A percentile compares a stretch with the other conserved stretches of the same genome.
Evolutionary conservation across 2,113 vertebrate genomes (phyloP).

Genomic region (Oryzias javanicus): DNA sequence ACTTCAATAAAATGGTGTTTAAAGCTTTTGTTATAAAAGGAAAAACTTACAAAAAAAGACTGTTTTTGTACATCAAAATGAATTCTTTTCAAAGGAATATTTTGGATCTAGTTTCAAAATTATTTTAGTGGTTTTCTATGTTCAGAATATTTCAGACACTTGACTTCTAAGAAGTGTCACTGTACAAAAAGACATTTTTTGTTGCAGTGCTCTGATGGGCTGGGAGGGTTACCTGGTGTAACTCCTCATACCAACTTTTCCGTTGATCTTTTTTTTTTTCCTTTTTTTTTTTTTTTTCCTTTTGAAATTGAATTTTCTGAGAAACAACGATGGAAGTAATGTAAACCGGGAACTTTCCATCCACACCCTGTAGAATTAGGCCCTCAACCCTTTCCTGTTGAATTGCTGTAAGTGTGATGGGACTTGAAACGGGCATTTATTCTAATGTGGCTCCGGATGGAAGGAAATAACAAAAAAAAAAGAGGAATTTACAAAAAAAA

Average conservation of each 20-base stretch:
- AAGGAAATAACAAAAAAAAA: slow-evolving; percentile 65
- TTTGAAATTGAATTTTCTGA: slow-evolving; percentile 80
- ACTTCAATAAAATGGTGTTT: slow-evolving; percentile 88
- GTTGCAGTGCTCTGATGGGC: slow-evolving; percentile 80
- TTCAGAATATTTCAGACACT: slow-evolving; percentile 78
- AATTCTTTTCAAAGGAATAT: slow-evolving; percentile 94
- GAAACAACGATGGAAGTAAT: slow-evolving; percentile 76
- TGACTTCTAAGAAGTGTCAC: slow-evolving; percentile 85
- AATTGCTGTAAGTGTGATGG: slow-evolving; percentile 94
- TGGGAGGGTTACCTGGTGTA: slow-evolving; percentile 90
- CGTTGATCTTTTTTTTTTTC: slow-evolving; percentile 57
- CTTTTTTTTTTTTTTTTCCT: slow-evolving; percentile 57
- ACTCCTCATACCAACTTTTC: slow-evolving; percentile 71
- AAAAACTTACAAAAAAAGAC: slow-evolving; percentile 79
- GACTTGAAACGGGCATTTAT: slow-evolving; percentile 90
- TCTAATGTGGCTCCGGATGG: slow-evolving; percentile 82
- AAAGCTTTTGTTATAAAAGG: slow-evolving; percentile 85
- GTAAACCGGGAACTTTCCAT: slow-evolving; percentile 66
- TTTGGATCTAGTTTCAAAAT: slow-evolving; percentile 99
- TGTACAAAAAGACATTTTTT: slow-evolving; percentile 80
- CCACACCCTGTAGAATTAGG: slow-evolving; percentile 83
- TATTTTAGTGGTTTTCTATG: slow-evolving; percentile 99
- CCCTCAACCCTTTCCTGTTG: slow-evolving; percentile 85
- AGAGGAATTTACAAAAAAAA: slow-evolving; percentile 2
- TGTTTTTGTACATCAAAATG: slow-evolving; percentile 97